Evolutionary conservation across 2,888 invertebrate species (phyloP), one percentile per base, ranked within the genome.

Genomic region (Zygogramma bicolorata): DNA sequence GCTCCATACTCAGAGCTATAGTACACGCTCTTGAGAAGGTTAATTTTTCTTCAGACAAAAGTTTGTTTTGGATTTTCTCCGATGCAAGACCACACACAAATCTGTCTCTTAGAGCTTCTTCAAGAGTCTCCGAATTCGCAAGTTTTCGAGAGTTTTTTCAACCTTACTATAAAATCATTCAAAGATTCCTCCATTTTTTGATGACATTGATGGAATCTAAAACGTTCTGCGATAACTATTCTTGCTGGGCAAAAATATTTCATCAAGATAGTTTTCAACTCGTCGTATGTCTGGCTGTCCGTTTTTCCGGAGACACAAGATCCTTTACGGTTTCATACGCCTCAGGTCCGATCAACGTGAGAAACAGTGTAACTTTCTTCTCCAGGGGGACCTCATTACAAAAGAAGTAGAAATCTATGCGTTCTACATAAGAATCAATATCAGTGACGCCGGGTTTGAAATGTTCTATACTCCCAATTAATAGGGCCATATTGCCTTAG

Each of bases 371-470:
- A 7, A 60, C 31, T 27, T 49, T 6, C n/a, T 49, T 49, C 7
- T 13, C 1, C 4, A 8, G 7, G 3, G 15, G 2, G n/a, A 49
- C 18, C 15, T 71, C 65, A 69, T 81, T 80, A 7, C 73, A 65
- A 0, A 68, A 8, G 27, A 80, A 75, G 27, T 76, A 76, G 20
- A 77, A 77, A 63, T 78, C 79, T 46, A 80, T 67, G 4, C 81
- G 67, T 63, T 81, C 80, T 3, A 79, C 57, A 65, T 81, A 73
- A n/a, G 68, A 60, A 22, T 20, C 1, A 10, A 70, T 34, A 58
- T 76, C 70, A 1, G 57, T 15, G 46, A 57, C 53, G 40, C 60
- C 68, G 42, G 61, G 46, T 67, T 74, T 70, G 53, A 72, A 77
- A 13, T 46, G 60, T 34, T 77, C 77, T 18, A 77, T 74, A 31